phyloP scores from a whole-genome alignment of 2,797 vertebrate genomes.

The Nothura maculosa region DNA sequence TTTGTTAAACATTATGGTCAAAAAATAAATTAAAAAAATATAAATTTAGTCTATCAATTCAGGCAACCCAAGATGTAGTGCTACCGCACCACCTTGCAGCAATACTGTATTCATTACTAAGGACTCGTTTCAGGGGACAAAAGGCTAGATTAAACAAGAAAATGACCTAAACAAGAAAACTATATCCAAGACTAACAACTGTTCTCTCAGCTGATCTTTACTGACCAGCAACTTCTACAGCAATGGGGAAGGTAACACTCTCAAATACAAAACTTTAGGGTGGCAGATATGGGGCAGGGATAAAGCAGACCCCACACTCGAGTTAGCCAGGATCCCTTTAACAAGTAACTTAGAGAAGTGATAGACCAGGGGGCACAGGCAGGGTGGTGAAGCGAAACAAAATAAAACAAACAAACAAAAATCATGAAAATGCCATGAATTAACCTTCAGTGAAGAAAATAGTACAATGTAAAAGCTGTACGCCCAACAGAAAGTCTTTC shows the following conservation, averaged over 20 bases:
- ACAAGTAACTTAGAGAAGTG: background rate
- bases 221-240: background rate
- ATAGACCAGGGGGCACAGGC: background rate
- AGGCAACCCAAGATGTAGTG: conserved; percentile 78
- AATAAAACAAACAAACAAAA: background rate
- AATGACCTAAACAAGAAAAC: conserved; percentile 39
- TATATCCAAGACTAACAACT: background rate
- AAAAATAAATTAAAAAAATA: conserved; percentile 81
- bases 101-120: conserved; percentile 71
- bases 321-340: background rate
- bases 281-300: background rate
- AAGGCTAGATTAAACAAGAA: conserved; percentile 48
- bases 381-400: background rate
- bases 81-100: conserved; percentile 76
- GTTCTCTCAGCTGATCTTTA: background rate
- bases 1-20: conserved; percentile 76
- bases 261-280: background rate
- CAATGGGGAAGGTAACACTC: background rate
- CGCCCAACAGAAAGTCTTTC: conserved; percentile 50
- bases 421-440: background rate
- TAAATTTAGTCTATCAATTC: conserved; percentile 78
- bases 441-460: conserved; percentile 22
- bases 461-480: conserved; percentile 25
- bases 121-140: conserved; percentile 59
- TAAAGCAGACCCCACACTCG: background rate